These are phyloP conservation scores for Meloe dianella DNA, from an alignment of 2,888 invertebrate species.

Conservation along the genomic window DNA sequence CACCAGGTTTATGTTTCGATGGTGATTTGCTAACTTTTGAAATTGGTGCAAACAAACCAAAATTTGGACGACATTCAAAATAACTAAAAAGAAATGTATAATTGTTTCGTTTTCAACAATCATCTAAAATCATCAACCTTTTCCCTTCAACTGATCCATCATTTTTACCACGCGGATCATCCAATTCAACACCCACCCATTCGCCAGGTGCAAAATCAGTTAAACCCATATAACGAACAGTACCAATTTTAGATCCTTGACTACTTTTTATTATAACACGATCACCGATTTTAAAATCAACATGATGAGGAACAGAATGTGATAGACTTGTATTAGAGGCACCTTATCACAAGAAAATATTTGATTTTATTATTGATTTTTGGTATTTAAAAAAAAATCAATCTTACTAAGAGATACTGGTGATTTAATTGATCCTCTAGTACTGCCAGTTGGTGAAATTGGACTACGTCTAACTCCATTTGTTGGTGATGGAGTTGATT, in stretches of 20 bases:
- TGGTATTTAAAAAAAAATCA: not conserved
- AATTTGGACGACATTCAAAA: conserved; percentile 89
- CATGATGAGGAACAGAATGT: conserved; percentile 53
- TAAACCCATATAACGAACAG: conserved; percentile 81
- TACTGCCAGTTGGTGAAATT: conserved; percentile 53
- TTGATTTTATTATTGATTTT: not conserved
- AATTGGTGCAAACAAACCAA: conserved; percentile 92
- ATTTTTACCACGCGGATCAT: conserved; percentile 93
- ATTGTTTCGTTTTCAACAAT: no score
- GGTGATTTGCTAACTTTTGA: conserved; percentile 89
- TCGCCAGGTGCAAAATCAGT: conserved; percentile 92
- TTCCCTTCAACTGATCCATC: conserved; percentile 93
- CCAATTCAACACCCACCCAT: conserved; percentile 96
- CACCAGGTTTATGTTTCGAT: conserved; percentile 70
- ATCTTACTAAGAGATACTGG: conserved; percentile 50
- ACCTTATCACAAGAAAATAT: conserved; percentile 52
- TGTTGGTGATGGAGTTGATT: conserved; percentile 47
- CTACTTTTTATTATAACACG: conserved; percentile 88
- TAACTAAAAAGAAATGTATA: conserved; percentile 70
- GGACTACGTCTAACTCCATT: conserved; percentile 51
- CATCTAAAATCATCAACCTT: no score
- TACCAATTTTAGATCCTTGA: conserved; percentile 87
- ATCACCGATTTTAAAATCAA: conserved; percentile 84
- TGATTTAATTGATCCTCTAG: conserved; percentile 48
- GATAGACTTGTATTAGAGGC: conserved; percentile 63